A percentile compares a stretch with the other conserved stretches of the same genome.
These are phyloP conservation scores for Limnodromus scolopaceus DNA, from an alignment of 2,797 vertebrate species.

Conservation along the genomic window DNA sequence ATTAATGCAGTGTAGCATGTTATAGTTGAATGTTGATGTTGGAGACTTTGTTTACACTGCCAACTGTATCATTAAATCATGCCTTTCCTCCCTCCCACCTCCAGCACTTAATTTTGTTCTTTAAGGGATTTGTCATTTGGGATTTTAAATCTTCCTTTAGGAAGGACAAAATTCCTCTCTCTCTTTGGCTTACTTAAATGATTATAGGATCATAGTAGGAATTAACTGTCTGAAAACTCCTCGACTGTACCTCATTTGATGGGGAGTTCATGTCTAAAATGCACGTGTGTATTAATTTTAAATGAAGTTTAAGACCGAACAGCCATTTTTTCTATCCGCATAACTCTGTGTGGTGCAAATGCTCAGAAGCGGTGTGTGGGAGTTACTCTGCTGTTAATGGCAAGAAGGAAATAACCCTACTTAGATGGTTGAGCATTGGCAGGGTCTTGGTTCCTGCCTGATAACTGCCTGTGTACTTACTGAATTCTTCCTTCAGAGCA, in stretches of 20 bases:
- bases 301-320: background rate
- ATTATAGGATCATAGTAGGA: background rate
- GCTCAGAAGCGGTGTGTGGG: background rate
- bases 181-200: background rate
- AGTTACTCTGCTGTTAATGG: background rate
- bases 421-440: background rate
- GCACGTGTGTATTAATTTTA: background rate
- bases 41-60: conserved; percentile 42
- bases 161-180: background rate
- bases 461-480: background rate
- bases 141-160: conserved; percentile 32
- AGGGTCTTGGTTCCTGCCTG: background rate
- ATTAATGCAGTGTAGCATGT: background rate
- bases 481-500: background rate
- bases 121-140: conserved; percentile 12
- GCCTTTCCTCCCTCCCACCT: background rate
- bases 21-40: background rate
- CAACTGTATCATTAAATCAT: conserved; percentile 29
- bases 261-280: background rate
- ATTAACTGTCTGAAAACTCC: background rate
- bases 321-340: background rate
- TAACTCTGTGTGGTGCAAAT: background rate
- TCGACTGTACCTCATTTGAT: background rate
- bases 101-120: conserved; percentile 2
- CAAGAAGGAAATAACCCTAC: background rate